These are phyloP conservation scores for Columba janthina DNA, from an alignment of 2,113 vertebrate species.

Conservation along the genomic window DNA sequence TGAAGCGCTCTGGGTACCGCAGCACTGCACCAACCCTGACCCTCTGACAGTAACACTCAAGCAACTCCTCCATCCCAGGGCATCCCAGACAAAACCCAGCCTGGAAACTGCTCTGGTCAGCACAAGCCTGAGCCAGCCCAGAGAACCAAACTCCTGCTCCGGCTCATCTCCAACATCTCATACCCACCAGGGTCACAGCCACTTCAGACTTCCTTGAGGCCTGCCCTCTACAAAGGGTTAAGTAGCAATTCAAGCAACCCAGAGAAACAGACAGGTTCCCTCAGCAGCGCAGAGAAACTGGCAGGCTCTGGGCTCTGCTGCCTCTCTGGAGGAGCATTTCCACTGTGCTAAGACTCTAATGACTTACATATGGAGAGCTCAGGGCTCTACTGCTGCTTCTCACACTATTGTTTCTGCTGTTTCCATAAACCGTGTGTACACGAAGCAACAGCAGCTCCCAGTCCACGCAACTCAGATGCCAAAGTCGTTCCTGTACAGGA, in stretches of 20 bases:
- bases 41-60: neutral
- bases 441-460: neutral
- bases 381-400: neutral
- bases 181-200: fast-evolving
- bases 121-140: neutral
- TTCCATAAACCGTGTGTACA: neutral
- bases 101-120: neutral
- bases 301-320: neutral
- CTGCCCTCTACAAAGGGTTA: neutral
- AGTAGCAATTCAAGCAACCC: neutral
- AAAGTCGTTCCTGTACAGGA: neutral
- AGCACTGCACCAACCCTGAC: neutral
- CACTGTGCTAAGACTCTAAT: neutral
- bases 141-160: neutral
- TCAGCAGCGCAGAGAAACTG: neutral
- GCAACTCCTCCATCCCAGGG: neutral
- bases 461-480: neutral
- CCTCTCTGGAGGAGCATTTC: neutral
- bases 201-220: neutral
- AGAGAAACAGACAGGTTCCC: neutral
- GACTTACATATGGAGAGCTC: neutral
- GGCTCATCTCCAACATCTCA: neutral
- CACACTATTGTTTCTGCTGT: neutral
- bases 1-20: neutral
- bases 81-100: neutral